Evolutionary conservation across 2,797 vertebrate genomes (phyloP).

Genomic region (Poeciliopsis infans): DNA sequence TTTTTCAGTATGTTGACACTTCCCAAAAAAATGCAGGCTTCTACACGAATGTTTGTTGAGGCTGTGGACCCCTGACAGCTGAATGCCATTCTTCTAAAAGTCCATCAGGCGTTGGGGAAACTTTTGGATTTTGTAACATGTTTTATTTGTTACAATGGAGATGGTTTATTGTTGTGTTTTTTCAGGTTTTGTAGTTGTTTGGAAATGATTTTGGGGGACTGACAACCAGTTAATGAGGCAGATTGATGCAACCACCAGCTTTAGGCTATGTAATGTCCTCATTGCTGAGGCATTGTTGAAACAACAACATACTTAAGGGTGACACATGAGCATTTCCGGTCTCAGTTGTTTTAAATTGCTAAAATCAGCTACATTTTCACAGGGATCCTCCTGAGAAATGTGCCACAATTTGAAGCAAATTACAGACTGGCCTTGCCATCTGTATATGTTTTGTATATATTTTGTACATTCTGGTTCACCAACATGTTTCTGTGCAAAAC

Average conservation of each 20-base stretch:
- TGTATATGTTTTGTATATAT: neutral
- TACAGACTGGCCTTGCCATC: neutral
- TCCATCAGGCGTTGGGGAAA: neutral
- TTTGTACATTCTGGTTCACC: neutral
- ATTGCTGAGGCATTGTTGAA: neutral
- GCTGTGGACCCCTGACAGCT: neutral
- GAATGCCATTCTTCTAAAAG: neutral
- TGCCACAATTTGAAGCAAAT: neutral
- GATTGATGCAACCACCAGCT: neutral
- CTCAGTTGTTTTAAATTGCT: neutral
- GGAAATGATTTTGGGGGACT: neutral
- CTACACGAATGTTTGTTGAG: neutral
- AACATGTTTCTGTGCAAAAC: neutral
- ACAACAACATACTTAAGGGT: neutral
- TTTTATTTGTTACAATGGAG: neutral
- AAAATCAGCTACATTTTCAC: neutral
- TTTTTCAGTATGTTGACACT: neutral
- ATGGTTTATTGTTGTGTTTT: neutral
- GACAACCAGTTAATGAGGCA: neutral
- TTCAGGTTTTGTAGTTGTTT: neutral
- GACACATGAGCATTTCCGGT: neutral
- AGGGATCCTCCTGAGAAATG: neutral
- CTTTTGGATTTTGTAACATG: neutral
- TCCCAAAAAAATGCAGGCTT: neutral
- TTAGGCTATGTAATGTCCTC: neutral